Conservation (phyloP, 2,888 invertebrate species). For the Tanypteryx hageni region DNA sequence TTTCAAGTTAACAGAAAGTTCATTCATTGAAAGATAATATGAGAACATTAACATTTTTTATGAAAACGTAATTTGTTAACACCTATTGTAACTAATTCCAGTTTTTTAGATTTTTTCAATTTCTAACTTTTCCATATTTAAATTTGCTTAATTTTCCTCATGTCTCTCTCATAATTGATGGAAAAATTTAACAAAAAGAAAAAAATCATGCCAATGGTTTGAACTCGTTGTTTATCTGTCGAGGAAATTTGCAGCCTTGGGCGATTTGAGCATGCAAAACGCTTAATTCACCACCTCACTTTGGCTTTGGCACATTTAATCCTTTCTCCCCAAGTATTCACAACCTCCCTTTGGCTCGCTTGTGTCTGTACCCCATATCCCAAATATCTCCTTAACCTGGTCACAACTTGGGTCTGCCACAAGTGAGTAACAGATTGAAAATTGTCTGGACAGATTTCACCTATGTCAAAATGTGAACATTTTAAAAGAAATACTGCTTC, state of each 20-base stretch:
- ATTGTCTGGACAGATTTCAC: constrained; percentile 60
- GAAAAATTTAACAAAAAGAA: background rate
- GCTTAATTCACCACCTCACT: constrained; percentile 62
- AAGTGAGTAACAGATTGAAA: constrained; percentile 51
- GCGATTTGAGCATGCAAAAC: constrained; percentile 52
- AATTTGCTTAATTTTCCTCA: too few relatives aligned
- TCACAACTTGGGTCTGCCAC: constrained; percentile 53
- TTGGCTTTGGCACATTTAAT: constrained; percentile 57
- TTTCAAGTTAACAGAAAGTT: too few relatives aligned
- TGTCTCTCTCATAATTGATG: too few relatives aligned
- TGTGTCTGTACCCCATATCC: constrained; percentile 40
- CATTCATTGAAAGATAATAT: too few relatives aligned
- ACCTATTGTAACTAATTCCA: too few relatives aligned
- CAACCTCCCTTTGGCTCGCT: constrained; percentile 9
- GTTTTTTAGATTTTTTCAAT: too few relatives aligned
- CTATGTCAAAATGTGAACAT: background rate
- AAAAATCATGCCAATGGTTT: constrained; percentile 44
- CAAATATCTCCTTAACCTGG: background rate
- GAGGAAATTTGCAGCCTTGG: constrained; percentile 41
- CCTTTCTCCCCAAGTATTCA: background rate
- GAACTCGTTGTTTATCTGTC: background rate
- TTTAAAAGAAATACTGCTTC: background rate
- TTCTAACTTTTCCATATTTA: too few relatives aligned
- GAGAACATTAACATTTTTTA: too few relatives aligned
- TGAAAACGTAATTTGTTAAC: too few relatives aligned